phyloP scores from a whole-genome alignment of 2,888 invertebrate species.

The Drosophila formosana region DNA sequence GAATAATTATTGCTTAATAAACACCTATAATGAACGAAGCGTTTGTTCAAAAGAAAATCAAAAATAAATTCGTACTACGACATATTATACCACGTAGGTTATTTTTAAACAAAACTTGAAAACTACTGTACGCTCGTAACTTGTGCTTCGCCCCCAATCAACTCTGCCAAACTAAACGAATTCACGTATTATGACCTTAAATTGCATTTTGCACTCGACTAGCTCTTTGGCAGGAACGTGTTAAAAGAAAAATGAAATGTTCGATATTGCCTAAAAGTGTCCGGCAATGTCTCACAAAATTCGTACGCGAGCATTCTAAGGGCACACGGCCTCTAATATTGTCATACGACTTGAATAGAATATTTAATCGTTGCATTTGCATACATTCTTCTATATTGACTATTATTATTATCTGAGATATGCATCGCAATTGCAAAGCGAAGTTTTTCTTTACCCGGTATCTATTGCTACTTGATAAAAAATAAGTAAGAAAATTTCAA shows the following conservation, averaged over 20 bases:
- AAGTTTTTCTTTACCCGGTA: no score
- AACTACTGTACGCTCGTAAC: not conserved
- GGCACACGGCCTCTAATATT: conserved; percentile 57
- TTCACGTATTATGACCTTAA: conserved; percentile 70
- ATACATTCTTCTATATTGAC: no score
- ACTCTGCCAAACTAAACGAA: conserved; percentile 68
- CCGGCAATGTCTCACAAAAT: conserved; percentile 48
- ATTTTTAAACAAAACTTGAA: no score
- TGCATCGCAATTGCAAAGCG: no score
- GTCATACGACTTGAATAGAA: conserved; percentile 12
- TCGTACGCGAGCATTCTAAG: conserved; percentile 20
- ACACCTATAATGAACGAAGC: no score
- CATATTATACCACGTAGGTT: no score
- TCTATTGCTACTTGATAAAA: no score
- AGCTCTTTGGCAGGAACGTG: conserved; percentile 66
- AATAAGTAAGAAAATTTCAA: no score
- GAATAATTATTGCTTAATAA: no score
- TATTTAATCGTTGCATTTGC: conserved; percentile 5
- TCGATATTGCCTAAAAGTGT: conserved; percentile 41
- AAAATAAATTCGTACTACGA: no score
- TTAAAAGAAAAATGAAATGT: conserved; percentile 72
- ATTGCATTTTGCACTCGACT: conserved; percentile 78
- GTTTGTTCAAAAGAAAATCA: no score
- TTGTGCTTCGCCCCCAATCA: conserved; percentile 36
- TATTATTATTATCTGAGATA: no score